Evolutionary conservation across 64 coral and sea anemone species (phyloP), one percentile per base, ranked within the genome.

Genomic region (Exaiptasia diaphana): DNA sequence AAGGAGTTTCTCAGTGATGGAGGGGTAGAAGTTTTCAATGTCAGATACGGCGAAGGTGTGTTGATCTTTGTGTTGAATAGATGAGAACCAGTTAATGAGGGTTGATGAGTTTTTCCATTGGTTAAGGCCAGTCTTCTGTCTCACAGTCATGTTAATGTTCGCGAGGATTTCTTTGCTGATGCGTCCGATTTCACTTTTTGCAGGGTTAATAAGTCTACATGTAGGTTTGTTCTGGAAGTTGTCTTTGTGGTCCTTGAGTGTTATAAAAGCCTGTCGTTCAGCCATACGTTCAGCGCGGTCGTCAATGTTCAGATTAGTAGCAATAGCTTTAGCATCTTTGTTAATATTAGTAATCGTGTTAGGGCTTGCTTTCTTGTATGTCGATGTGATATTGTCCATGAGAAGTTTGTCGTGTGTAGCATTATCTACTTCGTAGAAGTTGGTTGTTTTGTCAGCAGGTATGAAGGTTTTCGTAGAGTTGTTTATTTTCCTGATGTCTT

Each of bases 121-220:
- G 41, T 76, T 76, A 31, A 80, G 64, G 8, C 33, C 21, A 15
- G 71, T 86, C 65, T 83, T 53, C 26, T 50, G 41, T 55, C 58
- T 75, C 22, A 67, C 38, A 6, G 53, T 86, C 3, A 38, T 76
- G 56, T 76, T 76, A 50, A 76, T 86, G 42, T 64, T 76, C 68
- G 49, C 59, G 20, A 71, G 81, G 41, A 73, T 49, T 54, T 83
- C 26, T 72, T 83, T 83, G 68, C 81, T 83, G 21, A 83, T 72
- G 41, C 50, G 64, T 3, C 81, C 38, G 52, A 78, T 78, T 11
- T 58, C 50, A 18, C 27, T 57, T 15, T 78, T 78, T 14, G 75
- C 48, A 7, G 75, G 75, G 28, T 78, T 78, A 8, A 78, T 78
- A 5, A 78, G 50, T 78, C 75, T 29, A 20, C 75, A 78, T 1